These are phyloP conservation scores for Sycophila sp. DNA, from an alignment of 1,140 invertebrate species.

Conservation along the genomic window DNA sequence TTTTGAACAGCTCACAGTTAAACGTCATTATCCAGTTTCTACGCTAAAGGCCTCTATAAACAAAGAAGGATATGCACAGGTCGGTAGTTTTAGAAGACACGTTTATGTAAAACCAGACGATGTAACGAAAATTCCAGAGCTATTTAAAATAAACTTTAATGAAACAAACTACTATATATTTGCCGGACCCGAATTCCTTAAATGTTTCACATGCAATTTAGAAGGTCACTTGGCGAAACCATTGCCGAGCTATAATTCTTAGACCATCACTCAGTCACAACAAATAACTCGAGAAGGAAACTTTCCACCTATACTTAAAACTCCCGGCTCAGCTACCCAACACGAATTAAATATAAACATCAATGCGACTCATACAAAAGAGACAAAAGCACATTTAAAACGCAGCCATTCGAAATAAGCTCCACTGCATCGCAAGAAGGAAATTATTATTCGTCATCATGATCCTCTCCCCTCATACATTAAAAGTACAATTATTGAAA, in stretches of 20 bases:
- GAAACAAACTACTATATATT: background rate
- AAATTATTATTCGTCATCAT: too few species aligned
- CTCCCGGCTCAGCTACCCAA: background rate
- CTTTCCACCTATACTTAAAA: background rate
- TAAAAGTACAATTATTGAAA: too few species aligned
- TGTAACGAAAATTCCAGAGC: background rate
- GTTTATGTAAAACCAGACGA: background rate
- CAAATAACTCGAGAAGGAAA: background rate
- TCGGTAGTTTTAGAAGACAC: too few species aligned
- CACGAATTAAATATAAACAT: background rate
- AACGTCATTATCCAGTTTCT: background rate
- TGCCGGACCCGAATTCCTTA: background rate
- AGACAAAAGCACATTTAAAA: background rate
- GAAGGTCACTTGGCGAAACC: too few species aligned
- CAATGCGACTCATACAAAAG: background rate
- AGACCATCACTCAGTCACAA: background rate
- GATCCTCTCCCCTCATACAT: too few species aligned
- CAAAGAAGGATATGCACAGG: too few species aligned
- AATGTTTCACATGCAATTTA: background rate
- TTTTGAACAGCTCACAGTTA: background rate
- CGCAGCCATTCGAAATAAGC: too few species aligned
- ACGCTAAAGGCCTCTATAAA: background rate
- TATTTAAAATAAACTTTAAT: background rate
- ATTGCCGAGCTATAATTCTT: too few species aligned
- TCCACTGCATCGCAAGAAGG: too few species aligned